These are phyloP conservation scores for Mesodorylaimus sp. DNA, from an alignment of 2,888 invertebrate genomes.

Conservation along the genomic window DNA sequence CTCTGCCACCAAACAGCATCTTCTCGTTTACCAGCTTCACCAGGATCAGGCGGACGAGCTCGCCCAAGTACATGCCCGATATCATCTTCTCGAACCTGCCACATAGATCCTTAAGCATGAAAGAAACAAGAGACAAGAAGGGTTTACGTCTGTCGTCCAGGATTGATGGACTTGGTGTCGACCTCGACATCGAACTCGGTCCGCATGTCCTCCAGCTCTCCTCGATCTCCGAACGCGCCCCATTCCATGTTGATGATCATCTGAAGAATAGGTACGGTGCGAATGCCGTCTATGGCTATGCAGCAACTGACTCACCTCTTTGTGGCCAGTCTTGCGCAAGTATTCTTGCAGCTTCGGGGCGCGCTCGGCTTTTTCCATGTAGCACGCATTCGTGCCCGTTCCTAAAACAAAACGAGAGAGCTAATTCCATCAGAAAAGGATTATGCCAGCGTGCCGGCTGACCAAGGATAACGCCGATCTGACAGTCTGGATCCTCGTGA, in stretches of 20 bases:
- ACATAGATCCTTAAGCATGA: no score
- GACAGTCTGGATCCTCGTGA: slow-evolving; percentile 30
- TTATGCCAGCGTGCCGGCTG: slow-evolving; percentile 32
- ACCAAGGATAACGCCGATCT: slow-evolving; percentile 37
- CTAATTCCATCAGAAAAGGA: no score
- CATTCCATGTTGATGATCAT: slow-evolving; percentile 87
- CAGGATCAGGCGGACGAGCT: slow-evolving; percentile 65
- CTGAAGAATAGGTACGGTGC: slow-evolving; percentile 33
- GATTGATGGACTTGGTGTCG: slow-evolving; percentile 60
- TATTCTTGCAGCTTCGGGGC: slow-evolving; percentile 54
- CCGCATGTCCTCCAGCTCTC: slow-evolving; percentile 60
- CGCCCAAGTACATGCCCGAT: slow-evolving; percentile 97
- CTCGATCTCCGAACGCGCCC: slow-evolving; percentile 90
- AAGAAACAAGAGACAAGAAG: no score
- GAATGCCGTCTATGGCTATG: no score
- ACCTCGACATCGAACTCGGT: slow-evolving; percentile 55
- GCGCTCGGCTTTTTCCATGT: slow-evolving; percentile 65
- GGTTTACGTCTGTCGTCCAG: slow-evolving; percentile 47
- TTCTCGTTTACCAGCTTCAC: slow-evolving; percentile 50
- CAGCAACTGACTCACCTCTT: no score
- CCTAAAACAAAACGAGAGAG: slow-evolving; percentile 27
- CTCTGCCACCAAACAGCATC: slow-evolving; percentile 57
- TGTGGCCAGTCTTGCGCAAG: no score
- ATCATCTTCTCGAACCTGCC: slow-evolving; percentile 85
- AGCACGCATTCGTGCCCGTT: slow-evolving; percentile 85